Base-by-base conservation (phyloP, 1,140 invertebrate species). In the Euwallacea similis region DNA sequence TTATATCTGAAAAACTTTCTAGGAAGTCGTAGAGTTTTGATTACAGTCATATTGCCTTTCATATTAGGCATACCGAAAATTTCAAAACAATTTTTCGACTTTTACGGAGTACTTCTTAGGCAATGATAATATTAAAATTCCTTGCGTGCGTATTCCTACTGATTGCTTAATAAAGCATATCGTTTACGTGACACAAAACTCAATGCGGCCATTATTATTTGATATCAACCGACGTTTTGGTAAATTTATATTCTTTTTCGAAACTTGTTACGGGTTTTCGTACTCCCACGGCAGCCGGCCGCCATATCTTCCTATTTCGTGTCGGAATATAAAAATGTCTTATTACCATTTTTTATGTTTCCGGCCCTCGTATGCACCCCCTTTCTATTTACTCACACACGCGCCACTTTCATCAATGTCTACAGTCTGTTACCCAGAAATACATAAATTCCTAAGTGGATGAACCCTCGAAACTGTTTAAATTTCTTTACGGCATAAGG, bases 311-410 rank as follows among this genome's bases (percentile, higher is more conserved):
- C 60, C 60, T 41, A 63, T 63, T 46, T 63, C 56, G 33, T 59
- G 42, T 47, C 60, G 55, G 60, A 63, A 63, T 63, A 63, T 63
- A 63, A 63, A 63, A 63, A 63, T 63, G 47, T 65, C 44, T 65
- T 65, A 53, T 65, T 65, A 65, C 46, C 63, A 54, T 65, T 54
- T 65, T 54, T 65, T 65, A 65, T 65, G 50, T 65, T 65, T 65
- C 63, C 47, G 15, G 47, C 9, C 2, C 59, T 11, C 11, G 13
- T 0, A 15, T 55, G 47, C 47, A 33, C 47, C 63, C 50, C 47
- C 33, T 54, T 43, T 62, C 11, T n/a, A 62, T n/a, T 50, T 50
- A 50, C 46, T 50, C 46, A 50, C 46, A 50, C 46, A 50, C 46
- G 46, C 46, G 46, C 46, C 13, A 50, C 46, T 50, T 50, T 50